A percentile compares a stretch with the other conserved stretches of the same genome.
Conservation (phyloP, 2,888 invertebrate genomes). For the Agonum fuliginosum region DNA sequence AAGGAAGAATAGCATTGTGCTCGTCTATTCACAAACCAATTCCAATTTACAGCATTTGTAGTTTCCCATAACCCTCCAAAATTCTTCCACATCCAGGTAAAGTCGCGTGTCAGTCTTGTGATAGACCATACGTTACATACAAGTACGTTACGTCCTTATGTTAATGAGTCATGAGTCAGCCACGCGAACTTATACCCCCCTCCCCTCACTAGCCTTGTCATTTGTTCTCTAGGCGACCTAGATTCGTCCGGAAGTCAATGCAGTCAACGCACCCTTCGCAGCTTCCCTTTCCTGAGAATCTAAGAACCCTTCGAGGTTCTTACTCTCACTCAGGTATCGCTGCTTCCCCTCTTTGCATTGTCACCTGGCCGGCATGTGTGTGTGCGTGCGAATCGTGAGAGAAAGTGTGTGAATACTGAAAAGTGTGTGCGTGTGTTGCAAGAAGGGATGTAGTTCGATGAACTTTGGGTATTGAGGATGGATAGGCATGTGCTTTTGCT, state of each 20-base stretch:
- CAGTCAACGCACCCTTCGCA: conserved; percentile 19
- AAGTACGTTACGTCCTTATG: conserved; percentile 31
- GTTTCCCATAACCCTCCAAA: not conserved
- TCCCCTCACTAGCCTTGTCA: not conserved
- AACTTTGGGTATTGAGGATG: too few species aligned
- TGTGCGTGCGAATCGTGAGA: conserved; percentile 41
- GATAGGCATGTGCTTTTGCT: too few species aligned
- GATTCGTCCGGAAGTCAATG: conserved; percentile 42
- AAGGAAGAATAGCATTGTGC: too few species aligned
- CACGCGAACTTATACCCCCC: conserved; percentile 28
- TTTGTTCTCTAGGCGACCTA: conserved; percentile 31
- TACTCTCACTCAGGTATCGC: conserved; percentile 6
- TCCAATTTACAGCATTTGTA: too few species aligned
- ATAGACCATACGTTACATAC: conserved; percentile 9
- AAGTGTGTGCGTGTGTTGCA: not conserved
- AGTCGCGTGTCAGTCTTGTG: conserved; percentile 40
- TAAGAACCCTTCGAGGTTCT: not conserved
- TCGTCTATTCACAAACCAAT: not conserved
- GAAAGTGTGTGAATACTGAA: conserved; percentile 38
- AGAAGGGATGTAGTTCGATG: conserved; percentile 30
- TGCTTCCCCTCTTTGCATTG: conserved; percentile 16
- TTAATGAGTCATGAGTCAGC: conserved; percentile 41
- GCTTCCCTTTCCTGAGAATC: conserved; percentile 27
- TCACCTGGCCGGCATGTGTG: conserved; percentile 13
- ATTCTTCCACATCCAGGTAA: conserved; percentile 29